These are phyloP conservation scores for Gallinago nigripennis DNA, from an alignment of 2,797 vertebrate species.

Conservation along the genomic window DNA sequence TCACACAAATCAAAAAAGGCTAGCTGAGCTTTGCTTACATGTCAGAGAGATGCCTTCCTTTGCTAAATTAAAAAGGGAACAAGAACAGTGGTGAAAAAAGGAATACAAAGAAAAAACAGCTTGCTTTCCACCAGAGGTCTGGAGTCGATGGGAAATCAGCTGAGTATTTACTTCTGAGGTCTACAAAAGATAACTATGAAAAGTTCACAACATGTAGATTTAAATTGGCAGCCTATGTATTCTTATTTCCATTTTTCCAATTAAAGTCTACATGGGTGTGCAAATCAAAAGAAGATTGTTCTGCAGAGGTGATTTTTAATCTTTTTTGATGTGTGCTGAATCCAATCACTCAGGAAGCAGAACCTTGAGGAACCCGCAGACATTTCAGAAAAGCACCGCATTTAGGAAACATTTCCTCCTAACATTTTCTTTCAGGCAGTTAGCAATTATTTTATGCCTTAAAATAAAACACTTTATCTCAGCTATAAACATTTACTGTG, in stretches of 20 bases:
- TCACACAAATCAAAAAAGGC: background rate
- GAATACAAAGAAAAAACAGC: background rate
- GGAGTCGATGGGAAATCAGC: background rate
- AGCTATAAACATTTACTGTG: conserved; percentile 18
- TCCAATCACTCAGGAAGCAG: background rate
- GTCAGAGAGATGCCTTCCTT: background rate
- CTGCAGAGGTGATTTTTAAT: background rate
- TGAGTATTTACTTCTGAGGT: background rate
- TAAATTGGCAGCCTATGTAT: background rate
- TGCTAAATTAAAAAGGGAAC: background rate
- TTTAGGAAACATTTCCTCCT: background rate
- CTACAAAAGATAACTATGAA: background rate
- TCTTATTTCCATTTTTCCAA: background rate
- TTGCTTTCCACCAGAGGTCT: background rate
- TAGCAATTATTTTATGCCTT: background rate
- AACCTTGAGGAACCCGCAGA: background rate
- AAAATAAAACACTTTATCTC: conserved; percentile 27
- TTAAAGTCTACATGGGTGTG: background rate
- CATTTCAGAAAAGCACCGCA: background rate
- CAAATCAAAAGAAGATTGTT: background rate
- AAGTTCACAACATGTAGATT: background rate
- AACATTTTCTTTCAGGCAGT: background rate
- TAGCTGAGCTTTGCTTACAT: conserved; percentile 9
- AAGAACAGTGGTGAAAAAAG: background rate
- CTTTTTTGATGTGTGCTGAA: background rate